A percentile compares a stretch with the other conserved stretches of the same genome.
phyloP scores from a whole-genome alignment of 2,888 invertebrate species.

The Capitulum mitella region DNA sequence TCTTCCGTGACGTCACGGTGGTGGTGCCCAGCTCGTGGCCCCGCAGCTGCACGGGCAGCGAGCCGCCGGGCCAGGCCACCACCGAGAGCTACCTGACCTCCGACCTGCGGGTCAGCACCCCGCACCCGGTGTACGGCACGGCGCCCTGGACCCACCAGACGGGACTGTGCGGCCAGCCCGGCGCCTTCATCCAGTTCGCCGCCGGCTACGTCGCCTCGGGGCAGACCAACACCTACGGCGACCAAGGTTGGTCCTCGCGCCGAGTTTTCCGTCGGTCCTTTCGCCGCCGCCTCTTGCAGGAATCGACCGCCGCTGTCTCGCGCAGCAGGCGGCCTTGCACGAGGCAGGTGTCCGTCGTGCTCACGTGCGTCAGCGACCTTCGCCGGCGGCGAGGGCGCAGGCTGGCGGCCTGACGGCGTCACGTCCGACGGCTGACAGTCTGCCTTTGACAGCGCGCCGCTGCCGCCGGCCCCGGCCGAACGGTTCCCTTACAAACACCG shows the following conservation, averaged over 20 bases:
- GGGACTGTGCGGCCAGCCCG: conserved; percentile 53
- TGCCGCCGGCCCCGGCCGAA: too few species aligned
- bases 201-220: not conserved
- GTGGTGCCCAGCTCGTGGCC: conserved; percentile 54
- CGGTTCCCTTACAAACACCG: too few species aligned
- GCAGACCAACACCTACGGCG: not conserved
- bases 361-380: too few species aligned
- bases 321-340: too few species aligned
- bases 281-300: too few species aligned
- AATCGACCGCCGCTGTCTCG: too few species aligned
- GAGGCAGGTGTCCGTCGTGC: too few species aligned
- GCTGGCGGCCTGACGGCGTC: too few species aligned
- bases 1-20: conserved; percentile 53
- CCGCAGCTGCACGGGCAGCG: conserved; percentile 45
- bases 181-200: conserved; percentile 52
- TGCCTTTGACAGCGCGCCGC: too few species aligned
- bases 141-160: conserved; percentile 56
- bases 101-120: conserved; percentile 48
- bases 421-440: too few species aligned
- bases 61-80: conserved; percentile 40
- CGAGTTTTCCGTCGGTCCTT: too few species aligned
- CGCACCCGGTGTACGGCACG: conserved; percentile 50
- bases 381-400: too few species aligned
- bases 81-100: conserved; percentile 28
- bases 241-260: not conserved